A percentile compares a stretch with the other conserved stretches of the same genome.
Evolutionary conservation across 2,797 vertebrate genomes (phyloP).

Genomic region (Chelon auratus): DNA sequence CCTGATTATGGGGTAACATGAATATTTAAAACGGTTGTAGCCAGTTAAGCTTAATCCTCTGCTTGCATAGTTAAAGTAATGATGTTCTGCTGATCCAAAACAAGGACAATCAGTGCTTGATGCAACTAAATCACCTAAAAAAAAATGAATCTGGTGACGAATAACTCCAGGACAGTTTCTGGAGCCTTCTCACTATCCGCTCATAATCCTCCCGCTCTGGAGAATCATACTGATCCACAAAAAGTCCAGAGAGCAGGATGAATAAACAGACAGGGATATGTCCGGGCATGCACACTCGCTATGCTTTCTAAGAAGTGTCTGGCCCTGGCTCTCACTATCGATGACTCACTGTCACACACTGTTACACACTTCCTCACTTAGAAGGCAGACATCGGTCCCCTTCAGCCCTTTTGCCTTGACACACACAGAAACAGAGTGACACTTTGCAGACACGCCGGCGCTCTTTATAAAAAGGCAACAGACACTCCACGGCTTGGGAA

Average conservation of each 20-base stretch:
- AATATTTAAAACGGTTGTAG: not conserved
- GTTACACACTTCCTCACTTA: conserved; percentile 66
- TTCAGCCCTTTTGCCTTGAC: conserved; percentile 45
- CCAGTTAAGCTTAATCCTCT: not conserved
- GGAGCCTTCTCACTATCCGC: conserved; percentile 26
- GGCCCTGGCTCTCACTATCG: conserved; percentile 64
- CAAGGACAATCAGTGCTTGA: conserved; percentile 3
- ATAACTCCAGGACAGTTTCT: conserved; percentile 28
- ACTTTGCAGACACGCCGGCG: conserved; percentile 52
- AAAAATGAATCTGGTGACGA: conserved; percentile 1
- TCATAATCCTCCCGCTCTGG: conserved; percentile 39
- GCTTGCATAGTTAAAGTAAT: not conserved
- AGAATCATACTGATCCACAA: conserved; percentile 48
- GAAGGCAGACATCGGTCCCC: conserved; percentile 52
- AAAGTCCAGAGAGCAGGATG: conserved; percentile 53
- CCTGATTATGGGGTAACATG: not conserved
- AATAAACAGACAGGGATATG: conserved; percentile 76
- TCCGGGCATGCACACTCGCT: conserved; percentile 70
- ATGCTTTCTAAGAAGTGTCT: conserved; percentile 79
- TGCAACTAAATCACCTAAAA: conserved; percentile 13
- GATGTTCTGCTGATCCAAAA: not conserved
- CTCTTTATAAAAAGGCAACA: conserved; percentile 45
- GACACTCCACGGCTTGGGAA: conserved; percentile 38
- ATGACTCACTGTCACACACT: conserved; percentile 76
- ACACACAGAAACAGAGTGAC: conserved; percentile 60